A percentile compares a stretch with the other conserved stretches of the same genome.
phyloP scores from a whole-genome alignment of 2,797 vertebrate genomes.

The Pachyuromys duprasi region DNA sequence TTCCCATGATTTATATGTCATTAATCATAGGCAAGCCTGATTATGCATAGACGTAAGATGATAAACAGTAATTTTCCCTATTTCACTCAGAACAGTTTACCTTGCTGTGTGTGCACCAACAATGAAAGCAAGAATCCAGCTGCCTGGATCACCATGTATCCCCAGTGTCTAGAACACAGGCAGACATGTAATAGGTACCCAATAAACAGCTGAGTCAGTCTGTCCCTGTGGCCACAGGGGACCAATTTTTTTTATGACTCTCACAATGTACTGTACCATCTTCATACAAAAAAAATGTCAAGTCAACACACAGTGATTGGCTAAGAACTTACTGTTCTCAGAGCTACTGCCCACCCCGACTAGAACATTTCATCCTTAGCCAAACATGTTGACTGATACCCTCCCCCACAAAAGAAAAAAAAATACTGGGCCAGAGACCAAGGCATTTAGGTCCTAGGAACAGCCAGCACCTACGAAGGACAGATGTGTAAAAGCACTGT shows the following conservation, averaged over 20 bases:
- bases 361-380: not conserved
- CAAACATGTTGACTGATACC: not conserved
- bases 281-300: not conserved
- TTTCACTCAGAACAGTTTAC: not conserved
- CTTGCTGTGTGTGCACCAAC: not conserved
- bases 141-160: not conserved
- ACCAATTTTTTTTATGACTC: not conserved
- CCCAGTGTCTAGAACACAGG: conserved; percentile 21
- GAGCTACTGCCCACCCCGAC: not conserved
- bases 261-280: not conserved
- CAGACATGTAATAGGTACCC: not conserved
- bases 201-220: not conserved
- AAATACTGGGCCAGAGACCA: not conserved
- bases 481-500: not conserved
- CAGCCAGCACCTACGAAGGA: not conserved
- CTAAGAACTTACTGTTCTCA: not conserved
- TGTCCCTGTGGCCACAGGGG: not conserved
- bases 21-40: not conserved
- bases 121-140: not conserved
- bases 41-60: not conserved
- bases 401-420: not conserved
- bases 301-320: not conserved
- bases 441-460: conserved; percentile 1
- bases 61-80: not conserved
- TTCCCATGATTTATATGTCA: not conserved